These are phyloP conservation scores for Picathartes gymnocephalus DNA, from an alignment of 2,113 vertebrate species.

Conservation along the genomic window DNA sequence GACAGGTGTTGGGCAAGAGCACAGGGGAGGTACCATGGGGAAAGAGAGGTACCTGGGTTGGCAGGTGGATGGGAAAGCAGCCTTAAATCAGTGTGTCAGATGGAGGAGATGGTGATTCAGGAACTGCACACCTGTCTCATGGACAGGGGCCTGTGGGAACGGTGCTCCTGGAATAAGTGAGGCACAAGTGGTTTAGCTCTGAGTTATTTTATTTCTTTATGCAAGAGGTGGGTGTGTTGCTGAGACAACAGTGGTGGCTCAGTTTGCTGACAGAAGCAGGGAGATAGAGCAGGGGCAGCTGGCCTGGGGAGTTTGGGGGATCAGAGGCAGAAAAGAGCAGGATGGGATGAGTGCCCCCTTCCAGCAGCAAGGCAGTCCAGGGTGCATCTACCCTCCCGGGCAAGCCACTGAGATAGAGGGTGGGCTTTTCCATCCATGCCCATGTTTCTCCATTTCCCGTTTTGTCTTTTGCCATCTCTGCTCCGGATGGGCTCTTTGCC, in stretches of 20 bases:
- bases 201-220: not conserved
- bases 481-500: not conserved
- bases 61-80: not conserved
- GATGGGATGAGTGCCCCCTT: not conserved
- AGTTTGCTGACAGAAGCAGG: not conserved
- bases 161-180: not conserved
- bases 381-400: not conserved
- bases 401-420: not conserved
- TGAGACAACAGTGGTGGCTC: not conserved
- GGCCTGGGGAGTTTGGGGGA: not conserved
- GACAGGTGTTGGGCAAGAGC: constrained; percentile 15
- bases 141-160: not conserved
- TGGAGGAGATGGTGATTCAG: not conserved
- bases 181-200: not conserved
- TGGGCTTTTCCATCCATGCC: not conserved
- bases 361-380: not conserved
- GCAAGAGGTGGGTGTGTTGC: not conserved
- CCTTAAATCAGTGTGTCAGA: not conserved
- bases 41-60: not conserved
- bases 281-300: not conserved
- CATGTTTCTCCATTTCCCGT: fast-evolving
- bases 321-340: not conserved
- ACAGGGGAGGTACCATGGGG: not conserved
- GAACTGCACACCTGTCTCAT: not conserved
- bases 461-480: not conserved